Evolutionary conservation across 2,797 vertebrate genomes (phyloP), one percentile per base, ranked within the genome.

Genomic region (Darevskia mixta): DNA sequence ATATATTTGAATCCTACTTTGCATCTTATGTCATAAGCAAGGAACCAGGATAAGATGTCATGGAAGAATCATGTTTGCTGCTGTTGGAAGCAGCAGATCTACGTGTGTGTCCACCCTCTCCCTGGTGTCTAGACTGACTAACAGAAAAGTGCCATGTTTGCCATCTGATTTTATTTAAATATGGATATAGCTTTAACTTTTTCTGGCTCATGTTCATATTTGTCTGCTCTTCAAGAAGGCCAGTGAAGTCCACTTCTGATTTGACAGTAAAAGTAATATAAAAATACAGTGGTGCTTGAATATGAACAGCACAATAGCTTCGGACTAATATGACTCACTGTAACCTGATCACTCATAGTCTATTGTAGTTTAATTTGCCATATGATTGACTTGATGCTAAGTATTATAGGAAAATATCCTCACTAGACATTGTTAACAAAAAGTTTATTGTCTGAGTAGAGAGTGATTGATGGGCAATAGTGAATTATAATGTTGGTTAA

Each of bases 281-380:
- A 95, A 96, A 94, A 95, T 91, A 90, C 72, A 90, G 93, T 95
- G 93, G 93, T 96, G 82, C 92, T 89, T 93, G 71, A 97, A 95
- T 89, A 95, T 94, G 91, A 96, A 95, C 92, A 97, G 95, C 58
- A 86, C 90, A 94, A 95, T 97, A 94, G 97, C 97, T 97, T 96
- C 91, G 95, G 95, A 95, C 92, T 94, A 89, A 95, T 93, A 90
- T 83, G 94, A 84, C 93, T 97, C 93, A 92, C 96, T 96, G 96
- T 97, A 98, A 98, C 97, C 96, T 97, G 97, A 97, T 98, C 97
- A 96, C 97, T 97, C 97, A 97, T 97, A 97, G 97, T 96, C 95
- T 96, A 97, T 98, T 98, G 96, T 97, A 95, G 97, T 97, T 98
- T 98, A 98, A 97, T 98, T 98, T 97, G 96, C 94, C 97, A 97